Evolutionary conservation across 2,888 invertebrate genomes (phyloP).

Genomic region (Sesia apiformis): DNA sequence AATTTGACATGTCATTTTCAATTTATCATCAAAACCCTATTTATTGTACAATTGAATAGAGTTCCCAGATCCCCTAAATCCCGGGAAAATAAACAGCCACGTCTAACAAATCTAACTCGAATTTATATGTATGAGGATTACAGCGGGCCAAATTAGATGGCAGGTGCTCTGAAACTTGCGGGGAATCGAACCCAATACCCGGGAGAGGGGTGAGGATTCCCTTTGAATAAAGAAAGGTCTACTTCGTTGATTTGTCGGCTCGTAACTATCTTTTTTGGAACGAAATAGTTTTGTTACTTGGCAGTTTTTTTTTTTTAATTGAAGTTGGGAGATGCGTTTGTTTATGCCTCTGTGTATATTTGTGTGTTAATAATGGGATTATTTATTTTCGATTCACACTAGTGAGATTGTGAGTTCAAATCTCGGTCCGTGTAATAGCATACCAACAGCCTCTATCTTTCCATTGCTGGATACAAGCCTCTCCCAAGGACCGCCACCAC

Average conservation of each 20-base stretch:
- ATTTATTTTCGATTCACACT: too few relatives aligned
- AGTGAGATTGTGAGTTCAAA: too few relatives aligned
- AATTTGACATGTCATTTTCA: too few relatives aligned
- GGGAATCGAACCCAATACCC: conserved; percentile 27
- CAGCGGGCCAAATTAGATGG: conserved; percentile 36
- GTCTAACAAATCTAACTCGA: conserved; percentile 27
- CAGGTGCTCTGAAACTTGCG: conserved; percentile 35
- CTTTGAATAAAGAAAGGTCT: conserved; percentile 20
- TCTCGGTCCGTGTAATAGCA: too few relatives aligned
- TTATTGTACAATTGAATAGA: too few relatives aligned
- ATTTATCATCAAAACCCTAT: too few relatives aligned
- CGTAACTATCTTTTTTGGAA: background rate
- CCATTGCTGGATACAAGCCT: too few relatives aligned
- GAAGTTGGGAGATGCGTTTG: too few relatives aligned
- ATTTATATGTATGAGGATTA: conserved; percentile 53
- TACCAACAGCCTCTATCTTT: too few relatives aligned
- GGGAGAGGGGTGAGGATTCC: conserved; percentile 15
- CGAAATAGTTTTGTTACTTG: background rate
- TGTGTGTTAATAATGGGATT: too few relatives aligned
- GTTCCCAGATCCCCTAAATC: background rate
- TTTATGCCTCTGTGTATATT: too few relatives aligned
- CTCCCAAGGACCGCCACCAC: too few relatives aligned
- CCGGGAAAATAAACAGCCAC: conserved; percentile 10
- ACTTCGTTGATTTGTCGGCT: background rate
- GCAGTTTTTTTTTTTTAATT: background rate